These are phyloP conservation scores for Ochlodes sylvanus DNA, from an alignment of 2,888 invertebrate species.

Conservation along the genomic window DNA sequence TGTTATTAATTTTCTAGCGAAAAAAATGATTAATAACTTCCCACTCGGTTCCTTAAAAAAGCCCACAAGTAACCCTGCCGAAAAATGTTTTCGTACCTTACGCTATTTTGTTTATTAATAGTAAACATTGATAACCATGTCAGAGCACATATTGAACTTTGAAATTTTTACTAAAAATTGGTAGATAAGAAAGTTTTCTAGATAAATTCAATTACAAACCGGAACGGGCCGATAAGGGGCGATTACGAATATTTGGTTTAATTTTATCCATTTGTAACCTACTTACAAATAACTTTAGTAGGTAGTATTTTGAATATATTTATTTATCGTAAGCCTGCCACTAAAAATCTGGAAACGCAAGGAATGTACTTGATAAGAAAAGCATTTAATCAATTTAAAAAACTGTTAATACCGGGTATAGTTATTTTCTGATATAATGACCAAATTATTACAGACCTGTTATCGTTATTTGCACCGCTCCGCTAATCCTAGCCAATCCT, in stretches of 20 bases:
- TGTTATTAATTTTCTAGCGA: no score
- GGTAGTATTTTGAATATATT: background rate
- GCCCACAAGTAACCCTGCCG: no score
- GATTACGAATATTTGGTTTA: background rate
- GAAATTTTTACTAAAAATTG: slow-evolving; percentile 10
- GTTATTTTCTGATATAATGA: no score
- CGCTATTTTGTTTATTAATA: no score
- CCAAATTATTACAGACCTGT: background rate
- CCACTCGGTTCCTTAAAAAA: no score
- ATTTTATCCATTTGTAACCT: background rate
- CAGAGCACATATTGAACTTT: slow-evolving; percentile 19
- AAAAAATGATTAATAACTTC: no score
- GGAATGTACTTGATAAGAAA: no score
- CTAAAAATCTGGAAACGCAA: no score
- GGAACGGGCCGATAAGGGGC: slow-evolving; percentile 10
- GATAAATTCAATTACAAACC: slow-evolving; percentile 15
- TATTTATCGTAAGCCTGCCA: no score
- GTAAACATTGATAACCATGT: slow-evolving; percentile 14
- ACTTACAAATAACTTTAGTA: background rate
- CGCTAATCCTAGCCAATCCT: slow-evolving; percentile 18
- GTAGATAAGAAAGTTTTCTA: slow-evolving; percentile 19
- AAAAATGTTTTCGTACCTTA: no score
- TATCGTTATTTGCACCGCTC: slow-evolving; percentile 13
- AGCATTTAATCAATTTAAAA: no score
- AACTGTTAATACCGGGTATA: no score